Percentiles rank a stretch among this genome's conserved stretches.
These are phyloP conservation scores for Habropoda laboriosa DNA, from an alignment of 1,140 invertebrate species.

Conservation along the genomic window DNA sequence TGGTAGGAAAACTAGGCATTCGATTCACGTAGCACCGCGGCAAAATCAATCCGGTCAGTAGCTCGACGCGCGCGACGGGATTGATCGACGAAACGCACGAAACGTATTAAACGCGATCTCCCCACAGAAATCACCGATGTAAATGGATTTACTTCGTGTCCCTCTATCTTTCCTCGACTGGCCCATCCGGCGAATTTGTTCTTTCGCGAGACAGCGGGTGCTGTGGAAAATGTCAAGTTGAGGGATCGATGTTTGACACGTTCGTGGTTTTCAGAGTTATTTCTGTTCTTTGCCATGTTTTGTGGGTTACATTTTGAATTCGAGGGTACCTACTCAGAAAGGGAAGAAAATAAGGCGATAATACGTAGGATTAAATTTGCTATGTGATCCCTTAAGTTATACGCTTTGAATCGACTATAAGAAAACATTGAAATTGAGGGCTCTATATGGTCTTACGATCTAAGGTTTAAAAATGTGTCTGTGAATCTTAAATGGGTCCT, in stretches of 20 bases:
- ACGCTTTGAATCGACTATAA: no score
- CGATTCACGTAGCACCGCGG: conserved; percentile 53
- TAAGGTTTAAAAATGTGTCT: no score
- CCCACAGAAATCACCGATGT: conserved; percentile 9
- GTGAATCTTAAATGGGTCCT: no score
- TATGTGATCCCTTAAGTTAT: no score
- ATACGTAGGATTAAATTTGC: no score
- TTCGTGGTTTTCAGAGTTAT: no score
- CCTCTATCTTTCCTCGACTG: not conserved
- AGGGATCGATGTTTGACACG: not conserved
- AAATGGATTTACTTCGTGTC: conserved; percentile 34
- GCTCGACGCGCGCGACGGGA: conserved; percentile 9
- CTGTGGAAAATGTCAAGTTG: not conserved
- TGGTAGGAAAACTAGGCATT: conserved; percentile 45
- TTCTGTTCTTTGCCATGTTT: no score
- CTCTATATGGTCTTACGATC: no score
- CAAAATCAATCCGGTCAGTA: conserved; percentile 62
- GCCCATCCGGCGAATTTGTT: conserved; percentile 8
- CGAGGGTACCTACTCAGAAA: no score
- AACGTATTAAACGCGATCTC: conserved; percentile 9
- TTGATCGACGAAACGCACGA: conserved; percentile 15
- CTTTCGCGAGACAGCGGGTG: not conserved
- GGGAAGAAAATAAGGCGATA: no score
- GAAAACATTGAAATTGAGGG: no score
- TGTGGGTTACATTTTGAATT: no score